phyloP scores from a whole-genome alignment of 1,140 invertebrate genomes.

The Bombyx mandarina region DNA sequence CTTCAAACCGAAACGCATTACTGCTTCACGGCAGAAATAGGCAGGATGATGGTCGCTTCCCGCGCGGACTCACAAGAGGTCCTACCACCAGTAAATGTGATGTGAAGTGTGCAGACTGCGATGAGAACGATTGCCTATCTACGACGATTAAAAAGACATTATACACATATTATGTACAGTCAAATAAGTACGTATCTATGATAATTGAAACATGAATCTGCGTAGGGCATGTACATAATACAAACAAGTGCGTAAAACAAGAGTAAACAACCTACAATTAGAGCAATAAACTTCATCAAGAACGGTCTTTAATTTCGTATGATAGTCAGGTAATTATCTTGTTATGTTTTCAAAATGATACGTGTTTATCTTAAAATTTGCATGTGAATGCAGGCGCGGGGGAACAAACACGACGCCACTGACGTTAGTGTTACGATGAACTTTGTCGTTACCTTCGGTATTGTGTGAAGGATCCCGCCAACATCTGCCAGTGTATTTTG shows the following conservation, averaged over 20 bases:
- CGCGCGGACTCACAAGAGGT: too few species aligned
- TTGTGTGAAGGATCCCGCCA: slow-evolving; percentile 12
- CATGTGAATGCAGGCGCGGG: slow-evolving; percentile 21
- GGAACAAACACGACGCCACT: slow-evolving; percentile 11
- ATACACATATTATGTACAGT: too few species aligned
- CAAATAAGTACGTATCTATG: too few species aligned
- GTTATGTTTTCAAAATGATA: slow-evolving; percentile 42
- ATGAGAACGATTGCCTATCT: too few species aligned
- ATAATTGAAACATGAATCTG: too few species aligned
- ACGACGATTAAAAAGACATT: too few species aligned
- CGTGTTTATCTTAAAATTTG: slow-evolving; percentile 32
- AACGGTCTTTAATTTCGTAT: slow-evolving; percentile 41
- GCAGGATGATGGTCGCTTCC: too few species aligned
- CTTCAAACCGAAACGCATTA: too few species aligned
- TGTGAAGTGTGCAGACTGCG: too few species aligned
- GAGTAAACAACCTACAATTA: slow-evolving; percentile 58
- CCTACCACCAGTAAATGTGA: too few species aligned
- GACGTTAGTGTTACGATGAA: slow-evolving; percentile 7
- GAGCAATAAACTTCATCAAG: slow-evolving; percentile 63
- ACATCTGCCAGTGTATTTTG: not conserved
- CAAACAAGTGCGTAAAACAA: slow-evolving; percentile 23
- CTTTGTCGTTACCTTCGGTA: slow-evolving; percentile 12
- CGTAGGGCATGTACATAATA: slow-evolving; percentile 4
- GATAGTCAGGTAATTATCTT: slow-evolving; percentile 54
- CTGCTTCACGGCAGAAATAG: too few species aligned